Conservation (phyloP, 2,797 vertebrate species). For the Coregonus sp. region DNA sequence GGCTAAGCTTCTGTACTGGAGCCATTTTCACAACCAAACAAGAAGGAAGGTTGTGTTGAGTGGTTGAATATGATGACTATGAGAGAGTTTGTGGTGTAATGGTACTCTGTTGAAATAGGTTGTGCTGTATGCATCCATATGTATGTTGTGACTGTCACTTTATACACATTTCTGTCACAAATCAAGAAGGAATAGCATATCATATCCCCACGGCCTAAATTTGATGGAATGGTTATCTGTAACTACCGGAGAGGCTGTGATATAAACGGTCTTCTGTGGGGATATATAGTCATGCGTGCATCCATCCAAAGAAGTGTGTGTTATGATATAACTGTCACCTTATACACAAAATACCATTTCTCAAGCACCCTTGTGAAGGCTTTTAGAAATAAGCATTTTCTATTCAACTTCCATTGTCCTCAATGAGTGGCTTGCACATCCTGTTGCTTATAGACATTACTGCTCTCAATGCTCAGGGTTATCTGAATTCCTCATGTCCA, state of each 20-base stretch:
- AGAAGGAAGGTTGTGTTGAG: conserved; percentile 6
- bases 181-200: background rate
- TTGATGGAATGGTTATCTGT: conserved; percentile 19
- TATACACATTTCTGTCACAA: background rate
- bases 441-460: background rate
- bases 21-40: background rate
- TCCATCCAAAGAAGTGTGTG: no score
- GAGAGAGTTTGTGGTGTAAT: conserved; percentile 31
- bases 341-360: no score
- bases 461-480: background rate
- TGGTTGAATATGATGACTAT: conserved; percentile 17
- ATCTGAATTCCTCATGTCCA: conserved; percentile 2
- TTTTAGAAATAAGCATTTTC: background rate
- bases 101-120: background rate
- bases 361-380: no score
- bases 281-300: background rate
- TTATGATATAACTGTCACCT: no score
- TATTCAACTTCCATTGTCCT: background rate
- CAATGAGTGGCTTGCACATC: background rate
- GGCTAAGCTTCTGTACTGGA: background rate
- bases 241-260: conserved; percentile 30
- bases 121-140: no score
- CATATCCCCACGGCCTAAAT: background rate
- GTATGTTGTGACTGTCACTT: background rate
- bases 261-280: conserved; percentile 27